Evolutionary conservation across 2,888 invertebrate species (phyloP).

Genomic region (Autographa gamma): DNA sequence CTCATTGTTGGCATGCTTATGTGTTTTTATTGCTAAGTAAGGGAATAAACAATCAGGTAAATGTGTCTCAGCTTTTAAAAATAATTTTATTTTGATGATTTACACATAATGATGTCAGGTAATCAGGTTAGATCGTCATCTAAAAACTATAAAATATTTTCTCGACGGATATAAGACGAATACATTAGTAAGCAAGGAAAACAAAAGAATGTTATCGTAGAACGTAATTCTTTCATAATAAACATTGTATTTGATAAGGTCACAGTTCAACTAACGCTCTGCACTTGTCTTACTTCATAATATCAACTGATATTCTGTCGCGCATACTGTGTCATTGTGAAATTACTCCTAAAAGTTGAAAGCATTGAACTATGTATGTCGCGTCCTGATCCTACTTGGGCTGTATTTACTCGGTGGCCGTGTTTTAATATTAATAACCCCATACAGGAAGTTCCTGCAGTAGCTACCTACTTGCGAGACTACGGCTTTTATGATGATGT

Average conservation of each 20-base stretch:
- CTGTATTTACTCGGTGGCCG: constrained; percentile 76
- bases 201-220: neutral
- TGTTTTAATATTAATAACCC: constrained; percentile 86
- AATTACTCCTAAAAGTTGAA: constrained; percentile 56
- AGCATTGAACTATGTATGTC: constrained; percentile 68
- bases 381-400: constrained; percentile 67
- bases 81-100: no score
- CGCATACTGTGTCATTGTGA: constrained; percentile 17
- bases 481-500: constrained; percentile 82
- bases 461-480: constrained; percentile 69
- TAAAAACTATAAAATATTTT: no score
- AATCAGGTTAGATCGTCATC: no score
- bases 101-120: no score
- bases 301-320: constrained; percentile 6
- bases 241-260: constrained; percentile 34
- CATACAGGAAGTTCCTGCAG: constrained; percentile 78
- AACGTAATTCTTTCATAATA: neutral
- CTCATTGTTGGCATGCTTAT: neutral
- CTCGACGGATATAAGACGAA: neutral
- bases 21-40: no score
- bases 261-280: constrained; percentile 45
- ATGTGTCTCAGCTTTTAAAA: no score
- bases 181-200: neutral
- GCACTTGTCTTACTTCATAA: constrained; percentile 26
- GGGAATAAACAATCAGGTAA: no score